Conservation (phyloP, 2,888 invertebrate species). For the Labia minor region DNA sequence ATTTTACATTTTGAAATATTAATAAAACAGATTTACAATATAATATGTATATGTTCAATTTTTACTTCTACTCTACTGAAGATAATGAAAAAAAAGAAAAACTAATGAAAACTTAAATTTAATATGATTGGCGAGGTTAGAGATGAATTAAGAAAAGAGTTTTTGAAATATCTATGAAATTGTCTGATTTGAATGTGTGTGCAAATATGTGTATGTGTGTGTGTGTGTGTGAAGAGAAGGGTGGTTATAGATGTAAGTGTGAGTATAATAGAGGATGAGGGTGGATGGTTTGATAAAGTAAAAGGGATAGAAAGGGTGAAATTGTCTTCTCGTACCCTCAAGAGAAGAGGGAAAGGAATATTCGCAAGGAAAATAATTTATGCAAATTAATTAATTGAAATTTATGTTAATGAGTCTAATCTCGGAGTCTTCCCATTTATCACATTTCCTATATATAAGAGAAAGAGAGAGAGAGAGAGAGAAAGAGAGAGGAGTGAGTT, state of each 20-base stretch:
- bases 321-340: too few species aligned
- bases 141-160: too few species aligned
- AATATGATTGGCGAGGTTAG: too few species aligned
- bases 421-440: background rate
- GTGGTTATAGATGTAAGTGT: background rate
- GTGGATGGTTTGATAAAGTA: too few species aligned
- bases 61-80: too few species aligned
- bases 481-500: background rate
- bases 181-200: background rate
- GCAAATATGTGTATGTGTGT: background rate
- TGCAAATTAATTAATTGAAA: background rate
- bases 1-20: too few species aligned
- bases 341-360: background rate
- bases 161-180: too few species aligned
- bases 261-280: background rate
- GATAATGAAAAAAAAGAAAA: too few species aligned
- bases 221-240: background rate
- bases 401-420: background rate
- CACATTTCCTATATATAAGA: background rate
- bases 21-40: too few species aligned
- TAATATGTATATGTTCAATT: too few species aligned
- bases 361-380: background rate
- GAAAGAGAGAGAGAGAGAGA: background rate
- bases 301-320: background rate
- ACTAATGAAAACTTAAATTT: too few species aligned